phyloP scores from a whole-genome alignment of 2,797 vertebrate species.

The Lacerta agilis region DNA sequence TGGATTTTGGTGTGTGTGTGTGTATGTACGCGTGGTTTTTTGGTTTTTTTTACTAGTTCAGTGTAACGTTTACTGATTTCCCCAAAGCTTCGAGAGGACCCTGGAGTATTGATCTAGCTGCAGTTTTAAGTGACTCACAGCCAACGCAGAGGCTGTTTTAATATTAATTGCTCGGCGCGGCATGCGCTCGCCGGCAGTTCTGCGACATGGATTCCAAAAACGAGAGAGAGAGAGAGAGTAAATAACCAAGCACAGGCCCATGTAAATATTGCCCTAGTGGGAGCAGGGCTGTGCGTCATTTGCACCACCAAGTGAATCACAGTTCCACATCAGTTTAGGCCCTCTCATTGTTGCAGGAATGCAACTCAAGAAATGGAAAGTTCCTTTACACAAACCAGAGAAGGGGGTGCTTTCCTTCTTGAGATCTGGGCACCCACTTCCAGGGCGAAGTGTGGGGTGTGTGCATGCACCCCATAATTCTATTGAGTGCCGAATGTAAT shows the following conservation, averaged over 20 bases:
- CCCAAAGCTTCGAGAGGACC: slow-evolving; percentile 67
- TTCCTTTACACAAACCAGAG: background rate
- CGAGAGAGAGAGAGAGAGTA: slow-evolving; percentile 42
- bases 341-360: slow-evolving; percentile 35
- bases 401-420: background rate
- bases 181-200: slow-evolving; percentile 23
- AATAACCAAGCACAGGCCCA: slow-evolving; percentile 52
- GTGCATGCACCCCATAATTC: too few relatives aligned
- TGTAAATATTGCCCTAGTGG: slow-evolving; percentile 60
- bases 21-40: background rate
- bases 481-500: background rate
- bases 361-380: slow-evolving; percentile 8
- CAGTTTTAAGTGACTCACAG: slow-evolving; percentile 44
- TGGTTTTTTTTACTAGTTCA: slow-evolving; percentile 52
- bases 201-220: slow-evolving; percentile 26
- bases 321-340: slow-evolving; percentile 61
- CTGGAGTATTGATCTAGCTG: slow-evolving; percentile 50
- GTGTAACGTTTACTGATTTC: slow-evolving; percentile 65
- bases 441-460: background rate
- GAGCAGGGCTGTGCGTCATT: slow-evolving; percentile 51
- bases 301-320: background rate
- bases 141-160: slow-evolving; percentile 20
- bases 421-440: background rate
- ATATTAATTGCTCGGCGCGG: slow-evolving; percentile 51
- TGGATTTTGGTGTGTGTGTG: slow-evolving; percentile 9